phyloP scores from a whole-genome alignment of 1,140 invertebrate species.

The Melipona quadrifasciata region DNA sequence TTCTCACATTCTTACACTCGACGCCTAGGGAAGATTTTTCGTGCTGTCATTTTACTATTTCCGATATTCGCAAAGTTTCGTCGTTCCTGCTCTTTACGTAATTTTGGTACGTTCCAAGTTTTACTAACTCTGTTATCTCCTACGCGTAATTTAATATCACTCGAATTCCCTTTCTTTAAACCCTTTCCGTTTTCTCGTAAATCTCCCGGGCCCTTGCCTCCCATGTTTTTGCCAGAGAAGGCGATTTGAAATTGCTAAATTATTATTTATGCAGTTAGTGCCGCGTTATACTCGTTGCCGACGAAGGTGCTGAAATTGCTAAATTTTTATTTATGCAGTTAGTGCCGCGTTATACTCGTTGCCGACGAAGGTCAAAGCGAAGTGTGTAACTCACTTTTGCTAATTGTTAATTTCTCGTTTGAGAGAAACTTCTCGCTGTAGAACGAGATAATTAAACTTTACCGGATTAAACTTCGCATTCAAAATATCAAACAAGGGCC shows the following conservation, averaged over 20 bases:
- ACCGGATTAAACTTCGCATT: neutral
- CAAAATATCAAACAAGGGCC: neutral
- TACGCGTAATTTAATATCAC: neutral
- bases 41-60: neutral
- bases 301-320: neutral
- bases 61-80: neutral
- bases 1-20: neutral
- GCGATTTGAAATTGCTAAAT: neutral
- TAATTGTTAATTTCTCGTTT: conserved; percentile 17
- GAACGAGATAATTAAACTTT: conserved; percentile 12
- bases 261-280: neutral
- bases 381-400: conserved; percentile 1
- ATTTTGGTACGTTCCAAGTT: too few species aligned
- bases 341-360: neutral
- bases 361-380: neutral
- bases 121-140: neutral
- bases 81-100: neutral
- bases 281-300: neutral
- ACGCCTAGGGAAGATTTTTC: neutral
- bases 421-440: neutral
- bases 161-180: neutral
- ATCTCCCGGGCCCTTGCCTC: neutral
- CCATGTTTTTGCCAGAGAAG: neutral
- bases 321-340: neutral
- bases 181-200: neutral